Conservation (phyloP, 2,113 vertebrate species). For the Otis tarda region DNA sequence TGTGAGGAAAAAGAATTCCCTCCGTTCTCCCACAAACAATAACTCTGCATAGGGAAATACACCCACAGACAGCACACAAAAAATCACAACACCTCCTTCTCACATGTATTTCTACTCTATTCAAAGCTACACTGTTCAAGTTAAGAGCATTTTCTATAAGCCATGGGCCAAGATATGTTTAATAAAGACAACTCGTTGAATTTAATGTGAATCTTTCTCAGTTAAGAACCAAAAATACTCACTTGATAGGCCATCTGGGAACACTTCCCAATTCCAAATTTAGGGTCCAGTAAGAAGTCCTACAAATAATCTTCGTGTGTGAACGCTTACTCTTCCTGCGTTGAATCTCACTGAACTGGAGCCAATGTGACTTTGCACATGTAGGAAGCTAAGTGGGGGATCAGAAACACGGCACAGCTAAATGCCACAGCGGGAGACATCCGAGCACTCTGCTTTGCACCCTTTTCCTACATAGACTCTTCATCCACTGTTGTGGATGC, state of each 20-base stretch:
- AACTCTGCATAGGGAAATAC: background rate
- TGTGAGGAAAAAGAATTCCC: background rate
- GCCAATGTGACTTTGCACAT: slow-evolving; percentile 6
- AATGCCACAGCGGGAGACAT: background rate
- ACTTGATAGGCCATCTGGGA: slow-evolving; percentile 47
- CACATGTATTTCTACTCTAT: background rate
- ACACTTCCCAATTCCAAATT: slow-evolving; percentile 55
- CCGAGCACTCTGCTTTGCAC: background rate
- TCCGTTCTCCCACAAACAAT: background rate
- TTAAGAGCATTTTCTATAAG: slow-evolving; percentile 18
- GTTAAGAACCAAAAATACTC: slow-evolving; percentile 39
- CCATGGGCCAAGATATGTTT: background rate
- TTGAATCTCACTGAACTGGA: slow-evolving; percentile 17
- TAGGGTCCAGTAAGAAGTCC: slow-evolving; percentile 47
- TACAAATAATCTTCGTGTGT: slow-evolving; percentile 19
- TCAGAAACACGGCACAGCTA: background rate
- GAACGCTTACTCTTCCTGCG: slow-evolving; percentile 18
- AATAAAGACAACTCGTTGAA: background rate
- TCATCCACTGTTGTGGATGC: background rate
- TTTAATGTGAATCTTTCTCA: slow-evolving; percentile 12
- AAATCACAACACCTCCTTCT: background rate
- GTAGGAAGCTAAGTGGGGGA: background rate
- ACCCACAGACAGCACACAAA: background rate
- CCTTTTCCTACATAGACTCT: background rate
- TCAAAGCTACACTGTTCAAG: background rate